Evolutionary conservation across 2,888 invertebrate genomes (phyloP), one percentile per base, ranked within the genome.

Genomic region (Ferdinandea cuprea): DNA sequence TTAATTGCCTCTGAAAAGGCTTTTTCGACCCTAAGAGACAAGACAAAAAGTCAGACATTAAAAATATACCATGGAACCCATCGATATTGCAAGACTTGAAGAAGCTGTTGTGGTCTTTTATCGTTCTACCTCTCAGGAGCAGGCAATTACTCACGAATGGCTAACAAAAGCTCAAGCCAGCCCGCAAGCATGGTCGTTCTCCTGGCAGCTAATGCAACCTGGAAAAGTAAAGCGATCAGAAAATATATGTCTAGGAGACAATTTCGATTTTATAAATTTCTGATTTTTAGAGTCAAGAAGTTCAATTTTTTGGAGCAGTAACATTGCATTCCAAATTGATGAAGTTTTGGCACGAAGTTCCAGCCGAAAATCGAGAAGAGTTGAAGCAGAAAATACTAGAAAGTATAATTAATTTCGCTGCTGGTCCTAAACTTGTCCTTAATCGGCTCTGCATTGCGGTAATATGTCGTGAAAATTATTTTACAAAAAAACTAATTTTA

Each of bases 241-340:
- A 19, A 42, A 2, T 8, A 0, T 15, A 30, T 3, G 11, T 9
- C 2, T 59, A n/a, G n/a, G n/a, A n/a, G n/a, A n/a, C n/a, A n/a
- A n/a, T 6, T 30, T 28, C 0, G 44, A 30, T 8, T 11, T 19
- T 13, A 11, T 17, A n/a, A 1, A 46, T 19, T 7, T 4, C 1
- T 35, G 0, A 19, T 80, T 85, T 68, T 50, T 89, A 97, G 97
- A 93, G 94, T 69, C 94, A 95, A 85, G 98, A 98, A 92, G 95
- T 97, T 32, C 98, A 98, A 91, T 98, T 97, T 91, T 98, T 97
- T 92, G 98, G 96, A 68, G 98, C 98, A 3, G 96, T 96, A 54
- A 97, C 97, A 25, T 91, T 98, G 19, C 96, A 98, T 88, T 94
- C 95, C 0, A 98, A 98, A 90, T 93, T 98, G 59, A 93, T 96